Evolutionary conservation across 2,888 invertebrate species (phyloP).

Genomic region (Leptothorax acervorum): DNA sequence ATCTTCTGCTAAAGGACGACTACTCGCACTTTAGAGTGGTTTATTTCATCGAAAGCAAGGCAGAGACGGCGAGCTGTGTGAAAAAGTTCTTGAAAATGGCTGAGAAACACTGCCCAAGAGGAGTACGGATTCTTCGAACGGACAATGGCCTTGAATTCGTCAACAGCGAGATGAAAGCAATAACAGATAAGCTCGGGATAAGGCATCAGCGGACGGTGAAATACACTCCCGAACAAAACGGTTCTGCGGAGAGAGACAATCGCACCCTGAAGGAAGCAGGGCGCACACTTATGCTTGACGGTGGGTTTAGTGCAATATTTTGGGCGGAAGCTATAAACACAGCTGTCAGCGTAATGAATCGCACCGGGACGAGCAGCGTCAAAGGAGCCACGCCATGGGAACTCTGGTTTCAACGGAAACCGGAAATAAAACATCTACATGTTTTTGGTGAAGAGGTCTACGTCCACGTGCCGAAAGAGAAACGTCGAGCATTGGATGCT

Average conservation of each 20-base stretch:
- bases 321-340: too few species aligned
- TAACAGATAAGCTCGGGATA: neutral
- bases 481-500: too few species aligned
- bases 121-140: neutral
- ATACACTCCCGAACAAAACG: conserved; percentile 30
- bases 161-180: neutral
- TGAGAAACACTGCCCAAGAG: neutral
- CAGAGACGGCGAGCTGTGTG: neutral
- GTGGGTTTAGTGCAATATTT: too few species aligned
- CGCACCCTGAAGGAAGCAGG: conserved; percentile 10
- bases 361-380: too few species aligned
- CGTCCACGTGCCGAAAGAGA: too few species aligned
- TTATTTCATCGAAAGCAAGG: neutral
- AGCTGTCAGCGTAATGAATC: too few species aligned
- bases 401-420: too few species aligned
- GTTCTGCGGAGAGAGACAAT: conserved; percentile 11
- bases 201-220: neutral
- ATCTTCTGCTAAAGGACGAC: conserved; percentile 2
- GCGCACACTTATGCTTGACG: neutral
- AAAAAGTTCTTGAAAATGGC: neutral
- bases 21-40: neutral
- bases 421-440: too few species aligned
- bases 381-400: too few species aligned
- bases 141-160: conserved; percentile 21
- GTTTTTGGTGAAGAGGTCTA: too few species aligned